phyloP scores from a whole-genome alignment of 2,888 invertebrate genomes.

The Xestia ashworthii region DNA sequence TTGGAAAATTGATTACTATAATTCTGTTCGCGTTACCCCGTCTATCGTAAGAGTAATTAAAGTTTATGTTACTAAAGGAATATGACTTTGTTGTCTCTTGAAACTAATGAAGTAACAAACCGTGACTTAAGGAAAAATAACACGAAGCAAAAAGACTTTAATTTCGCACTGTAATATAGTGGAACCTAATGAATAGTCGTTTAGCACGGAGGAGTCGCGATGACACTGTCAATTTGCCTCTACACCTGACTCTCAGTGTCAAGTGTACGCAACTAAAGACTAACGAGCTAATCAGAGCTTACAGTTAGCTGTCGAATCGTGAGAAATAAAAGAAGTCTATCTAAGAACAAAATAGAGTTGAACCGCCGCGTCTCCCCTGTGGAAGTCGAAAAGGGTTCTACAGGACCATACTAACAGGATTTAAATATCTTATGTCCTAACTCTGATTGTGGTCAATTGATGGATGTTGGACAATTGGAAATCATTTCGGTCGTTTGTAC shows the following conservation, averaged over 20 bases:
- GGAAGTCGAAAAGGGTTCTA: not conserved
- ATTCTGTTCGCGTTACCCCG: not conserved
- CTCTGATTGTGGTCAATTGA: too few species aligned
- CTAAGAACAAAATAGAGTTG: not conserved
- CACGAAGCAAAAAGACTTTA: slow-evolving; percentile 24
- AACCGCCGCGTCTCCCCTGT: not conserved
- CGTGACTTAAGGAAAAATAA: slow-evolving; percentile 33
- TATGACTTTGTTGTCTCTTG: slow-evolving; percentile 20
- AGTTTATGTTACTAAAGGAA: not conserved
- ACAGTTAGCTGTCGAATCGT: slow-evolving; percentile 64
- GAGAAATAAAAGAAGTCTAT: slow-evolving; percentile 61
- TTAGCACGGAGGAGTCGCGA: slow-evolving; percentile 39
- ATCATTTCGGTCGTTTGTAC: not conserved
- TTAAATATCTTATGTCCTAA: not conserved
- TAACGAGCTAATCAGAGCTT: slow-evolving; percentile 66
- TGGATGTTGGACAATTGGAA: too few species aligned
- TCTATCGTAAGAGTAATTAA: not conserved
- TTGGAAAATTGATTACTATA: not conserved
- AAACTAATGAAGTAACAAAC: slow-evolving; percentile 33
- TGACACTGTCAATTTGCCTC: slow-evolving; percentile 50
- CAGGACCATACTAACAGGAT: not conserved
- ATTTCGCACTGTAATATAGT: slow-evolving; percentile 33
- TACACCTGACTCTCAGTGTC: slow-evolving; percentile 62
- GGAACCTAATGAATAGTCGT: slow-evolving; percentile 53
- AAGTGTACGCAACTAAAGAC: slow-evolving; percentile 61